A percentile compares a stretch with the other conserved stretches of the same genome.
Evolutionary conservation across 1,140 invertebrate species (phyloP).

Genomic region (Magallana ariakensis): DNA sequence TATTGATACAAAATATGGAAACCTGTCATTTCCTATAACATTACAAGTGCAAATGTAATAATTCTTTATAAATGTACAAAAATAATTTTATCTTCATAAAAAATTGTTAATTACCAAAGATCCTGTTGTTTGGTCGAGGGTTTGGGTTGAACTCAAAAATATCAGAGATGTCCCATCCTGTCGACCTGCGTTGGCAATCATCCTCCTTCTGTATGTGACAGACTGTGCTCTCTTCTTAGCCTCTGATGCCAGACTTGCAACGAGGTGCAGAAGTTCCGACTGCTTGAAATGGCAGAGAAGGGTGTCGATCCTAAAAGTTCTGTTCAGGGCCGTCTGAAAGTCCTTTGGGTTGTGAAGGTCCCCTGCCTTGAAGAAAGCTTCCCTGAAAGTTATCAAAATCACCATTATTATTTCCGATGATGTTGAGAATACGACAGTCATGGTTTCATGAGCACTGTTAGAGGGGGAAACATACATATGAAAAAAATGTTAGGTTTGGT

Average conservation of each 20-base stretch:
- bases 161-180: neutral
- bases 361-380: slow-evolving; percentile 28
- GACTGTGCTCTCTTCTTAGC: neutral
- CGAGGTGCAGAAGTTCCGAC: neutral
- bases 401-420: too few species aligned
- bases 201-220: neutral
- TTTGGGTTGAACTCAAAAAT: neutral
- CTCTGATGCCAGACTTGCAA: neutral
- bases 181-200: neutral
- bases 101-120: neutral
- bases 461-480: too few species aligned
- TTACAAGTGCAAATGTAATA: too few species aligned
- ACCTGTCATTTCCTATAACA: too few species aligned
- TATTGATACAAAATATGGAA: too few species aligned
- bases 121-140: neutral
- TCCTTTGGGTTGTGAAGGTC: slow-evolving; percentile 30
- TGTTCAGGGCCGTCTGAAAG: slow-evolving; percentile 22
- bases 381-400: neutral
- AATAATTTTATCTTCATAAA: too few species aligned
- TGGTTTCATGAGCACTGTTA: too few species aligned
- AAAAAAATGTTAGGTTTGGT: too few species aligned
- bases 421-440: too few species aligned
- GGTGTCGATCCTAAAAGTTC: neutral
- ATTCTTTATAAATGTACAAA: too few species aligned
- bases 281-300: slow-evolving; percentile 22